Percentiles rank a stretch among this genome's conserved stretches.
phyloP scores from a whole-genome alignment of 2,797 vertebrate genomes.

The Hypotaenidia philippensis region DNA sequence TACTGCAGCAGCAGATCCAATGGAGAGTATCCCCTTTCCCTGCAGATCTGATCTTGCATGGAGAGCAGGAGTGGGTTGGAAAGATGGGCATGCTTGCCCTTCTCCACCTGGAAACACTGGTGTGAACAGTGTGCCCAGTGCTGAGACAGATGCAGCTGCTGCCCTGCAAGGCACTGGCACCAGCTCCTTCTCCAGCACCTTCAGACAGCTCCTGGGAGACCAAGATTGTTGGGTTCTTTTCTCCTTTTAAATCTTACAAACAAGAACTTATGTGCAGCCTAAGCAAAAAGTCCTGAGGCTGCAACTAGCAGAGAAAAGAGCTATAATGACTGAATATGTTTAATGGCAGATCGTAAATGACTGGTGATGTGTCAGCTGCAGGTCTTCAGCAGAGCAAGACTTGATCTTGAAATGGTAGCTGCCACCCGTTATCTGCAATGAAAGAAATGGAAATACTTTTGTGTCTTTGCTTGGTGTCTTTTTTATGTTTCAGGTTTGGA shows the following conservation, averaged over 20 bases:
- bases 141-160: background rate
- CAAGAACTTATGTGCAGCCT: slow-evolving; percentile 45
- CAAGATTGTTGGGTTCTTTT: background rate
- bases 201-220: background rate
- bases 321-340: background rate
- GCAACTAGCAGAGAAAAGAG: slow-evolving; percentile 14
- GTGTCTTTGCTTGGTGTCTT: slow-evolving; percentile 30
- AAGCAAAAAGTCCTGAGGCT: slow-evolving; percentile 49
- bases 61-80: background rate
- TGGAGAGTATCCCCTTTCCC: background rate
- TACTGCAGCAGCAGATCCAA: background rate
- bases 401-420: slow-evolving; percentile 16
- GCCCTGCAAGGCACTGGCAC: background rate
- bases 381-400: slow-evolving; percentile 40
- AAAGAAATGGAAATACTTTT: slow-evolving; percentile 38
- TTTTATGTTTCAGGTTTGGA: slow-evolving; percentile 19
- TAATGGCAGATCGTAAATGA: slow-evolving; percentile 25
- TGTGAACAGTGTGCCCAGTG: background rate
- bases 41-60: background rate
- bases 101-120: background rate
- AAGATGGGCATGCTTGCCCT: too few species aligned
- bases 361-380: slow-evolving; percentile 38
- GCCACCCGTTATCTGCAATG: slow-evolving; percentile 30
- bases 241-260: slow-evolving; percentile 34
- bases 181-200: background rate